Base-by-base conservation (phyloP, 2,113 vertebrate species). In the Lophura nycthemera region DNA sequence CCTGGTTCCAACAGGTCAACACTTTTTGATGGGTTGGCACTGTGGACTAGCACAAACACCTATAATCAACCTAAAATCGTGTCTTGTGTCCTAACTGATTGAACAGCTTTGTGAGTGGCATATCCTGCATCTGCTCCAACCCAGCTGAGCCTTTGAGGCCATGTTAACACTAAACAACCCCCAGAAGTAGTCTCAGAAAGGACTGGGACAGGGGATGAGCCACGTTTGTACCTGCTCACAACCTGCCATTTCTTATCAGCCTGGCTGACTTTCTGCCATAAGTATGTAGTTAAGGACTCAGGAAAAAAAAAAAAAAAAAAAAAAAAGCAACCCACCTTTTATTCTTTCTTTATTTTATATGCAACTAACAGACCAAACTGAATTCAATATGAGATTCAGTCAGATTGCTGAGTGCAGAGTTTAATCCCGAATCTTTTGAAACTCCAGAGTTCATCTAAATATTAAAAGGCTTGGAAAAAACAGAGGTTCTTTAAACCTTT, bases 371-470 rank as follows among this genome's bases (percentile, higher is more conserved):
- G 65, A 56, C 67, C 10, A 43, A 77, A 65, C 61, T 54, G 76
- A 48, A 73, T 94, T 78, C 77, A 89, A 1, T 40, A 47, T 60
- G 65, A 88, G 69, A 94, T 78, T 86, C 83, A 64, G 21, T 73
- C 47, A 75, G 57, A 43, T 69, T 86, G 66, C 83, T 82, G 89
- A 84, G 65, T 86, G 70, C 86, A 72, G 24, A 67, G 74, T 93
- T 94, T 90, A 88, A 93, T 94, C 54, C 70, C 1, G 4, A 89
- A 92, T 86, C 89, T 76, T 92, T 88, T 60, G 59, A 84, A 79
- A 83, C 73, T 82, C 66, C 34, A 19, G 63, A 93, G 89, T 88
- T 96, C 73, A 95, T 94, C 76, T 89, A 84, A 95, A 83, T 94
- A 95, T 91, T 93, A 91, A 89, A 94, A 86, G 74, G 71, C 54